Percentiles rank a stretch among this genome's conserved stretches.
These are phyloP conservation scores for Meliscaeva auricollis DNA, from an alignment of 2,888 invertebrate species.

Conservation along the genomic window DNA sequence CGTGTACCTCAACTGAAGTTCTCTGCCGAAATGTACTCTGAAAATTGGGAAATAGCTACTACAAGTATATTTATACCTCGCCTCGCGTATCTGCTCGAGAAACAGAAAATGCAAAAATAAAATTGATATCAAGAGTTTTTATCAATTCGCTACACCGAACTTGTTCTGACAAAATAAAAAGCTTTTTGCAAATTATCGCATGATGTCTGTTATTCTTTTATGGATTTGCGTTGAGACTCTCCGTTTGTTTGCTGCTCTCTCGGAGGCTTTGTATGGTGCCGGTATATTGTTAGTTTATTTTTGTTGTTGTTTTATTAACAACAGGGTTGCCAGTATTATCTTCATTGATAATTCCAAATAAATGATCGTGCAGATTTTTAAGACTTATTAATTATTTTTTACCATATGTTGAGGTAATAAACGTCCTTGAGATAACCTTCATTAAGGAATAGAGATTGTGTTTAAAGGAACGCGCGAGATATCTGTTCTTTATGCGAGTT, in stretches of 20 bases:
- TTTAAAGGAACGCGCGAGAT: background rate
- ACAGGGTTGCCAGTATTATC: constrained; percentile 7
- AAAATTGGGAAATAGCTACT: constrained; percentile 25
- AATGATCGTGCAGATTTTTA: constrained; percentile 15
- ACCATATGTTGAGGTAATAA: background rate
- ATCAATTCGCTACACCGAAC: constrained; percentile 56
- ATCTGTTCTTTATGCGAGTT: background rate
- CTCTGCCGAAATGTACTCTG: constrained; percentile 28
- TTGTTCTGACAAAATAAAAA: constrained; percentile 45
- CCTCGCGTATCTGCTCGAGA: background rate
- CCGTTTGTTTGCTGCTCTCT: constrained; percentile 25
- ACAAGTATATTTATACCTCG: constrained; percentile 26
- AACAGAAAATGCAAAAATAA: constrained; percentile 20
- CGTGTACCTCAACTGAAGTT: constrained; percentile 1
- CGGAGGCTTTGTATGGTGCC: background rate
- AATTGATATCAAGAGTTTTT: constrained; percentile 46
- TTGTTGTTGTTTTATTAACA: background rate
- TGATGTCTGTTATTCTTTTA: constrained; percentile 68
- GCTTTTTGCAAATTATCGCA: constrained; percentile 68
- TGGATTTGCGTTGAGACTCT: constrained; percentile 35
- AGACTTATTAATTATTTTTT: background rate
- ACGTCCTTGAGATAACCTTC: background rate
- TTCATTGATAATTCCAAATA: background rate
- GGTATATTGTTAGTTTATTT: background rate
- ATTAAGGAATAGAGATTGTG: background rate